A percentile compares a stretch with the other conserved stretches of the same genome.
phyloP scores from a whole-genome alignment of 2,888 invertebrate genomes.

The Macrophya alboannulata region DNA sequence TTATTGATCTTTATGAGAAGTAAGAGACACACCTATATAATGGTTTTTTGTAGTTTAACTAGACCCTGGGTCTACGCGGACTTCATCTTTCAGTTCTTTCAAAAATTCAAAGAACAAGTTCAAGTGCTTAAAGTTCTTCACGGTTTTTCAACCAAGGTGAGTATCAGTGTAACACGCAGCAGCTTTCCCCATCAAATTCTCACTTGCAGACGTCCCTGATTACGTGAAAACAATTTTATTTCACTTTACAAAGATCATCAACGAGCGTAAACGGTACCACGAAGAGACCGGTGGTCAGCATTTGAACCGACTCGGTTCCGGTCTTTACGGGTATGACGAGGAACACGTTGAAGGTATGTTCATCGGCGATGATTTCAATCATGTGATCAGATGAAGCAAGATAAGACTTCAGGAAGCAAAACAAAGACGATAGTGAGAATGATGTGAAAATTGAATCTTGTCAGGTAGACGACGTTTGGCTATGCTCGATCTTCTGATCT shows the following conservation, averaged over 20 bases:
- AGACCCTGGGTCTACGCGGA: constrained; percentile 83
- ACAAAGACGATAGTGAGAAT: not conserved
- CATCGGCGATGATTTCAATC: not conserved
- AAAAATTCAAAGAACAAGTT: constrained; percentile 81
- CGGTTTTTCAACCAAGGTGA: constrained; percentile 81
- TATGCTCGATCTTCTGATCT: constrained; percentile 74
- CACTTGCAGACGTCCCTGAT: not conserved
- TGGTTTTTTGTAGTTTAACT: constrained; percentile 68
- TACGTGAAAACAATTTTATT: constrained; percentile 61
- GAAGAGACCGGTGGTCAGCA: constrained; percentile 62
- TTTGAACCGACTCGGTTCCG: constrained; percentile 58
- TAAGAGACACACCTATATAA: not conserved
- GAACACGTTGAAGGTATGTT: not conserved
- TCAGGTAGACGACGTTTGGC: constrained; percentile 65
- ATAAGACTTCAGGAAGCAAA: not conserved
- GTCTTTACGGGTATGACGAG: constrained; percentile 1
- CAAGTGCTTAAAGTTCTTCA: constrained; percentile 81
- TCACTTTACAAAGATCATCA: constrained; percentile 59
- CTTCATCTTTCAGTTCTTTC: constrained; percentile 82
- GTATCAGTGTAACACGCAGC: not conserved
- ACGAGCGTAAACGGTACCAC: constrained; percentile 70
- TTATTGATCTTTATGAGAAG: not conserved
- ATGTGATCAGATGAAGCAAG: not conserved
- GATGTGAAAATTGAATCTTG: not conserved
- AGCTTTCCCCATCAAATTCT: not conserved